A percentile compares a stretch with the other conserved stretches of the same genome.
Conservation (phyloP, 2,797 vertebrate genomes). For the Craterocephalus amniculus region DNA sequence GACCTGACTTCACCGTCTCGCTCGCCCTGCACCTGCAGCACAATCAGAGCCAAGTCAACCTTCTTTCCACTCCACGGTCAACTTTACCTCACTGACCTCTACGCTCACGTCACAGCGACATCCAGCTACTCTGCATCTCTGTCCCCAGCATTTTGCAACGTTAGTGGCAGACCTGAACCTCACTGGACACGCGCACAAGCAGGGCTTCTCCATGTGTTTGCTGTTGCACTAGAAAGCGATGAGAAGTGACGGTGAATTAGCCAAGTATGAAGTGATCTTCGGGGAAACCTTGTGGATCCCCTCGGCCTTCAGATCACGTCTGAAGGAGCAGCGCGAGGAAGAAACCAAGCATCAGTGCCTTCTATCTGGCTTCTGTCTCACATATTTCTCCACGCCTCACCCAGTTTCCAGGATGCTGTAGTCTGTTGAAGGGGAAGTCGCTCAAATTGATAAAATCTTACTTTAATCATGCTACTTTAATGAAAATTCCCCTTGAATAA, state of each 20-base stretch:
- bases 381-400: not conserved
- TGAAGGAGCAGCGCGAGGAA: conserved; percentile 40
- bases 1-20: conserved; percentile 83
- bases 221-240: conserved; percentile 42
- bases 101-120: conserved; percentile 19
- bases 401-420: conserved; percentile 10
- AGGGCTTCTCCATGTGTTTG: conserved; percentile 30
- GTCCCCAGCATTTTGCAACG: conserved; percentile 33
- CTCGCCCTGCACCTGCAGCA: conserved; percentile 31
- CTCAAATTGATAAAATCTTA: conserved; percentile 13
- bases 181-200: conserved; percentile 29
- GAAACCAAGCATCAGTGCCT: conserved; percentile 66
- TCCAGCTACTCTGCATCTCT: conserved; percentile 24
- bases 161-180: conserved; percentile 32
- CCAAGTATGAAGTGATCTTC: conserved; percentile 28
- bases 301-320: conserved; percentile 21
- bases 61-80: conserved; percentile 27
- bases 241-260: conserved; percentile 9
- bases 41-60: conserved; percentile 39
- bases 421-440: conserved; percentile 25
- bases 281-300: not conserved
- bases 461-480: not conserved
- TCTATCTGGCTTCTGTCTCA: conserved; percentile 39
- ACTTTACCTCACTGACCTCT: conserved; percentile 57
- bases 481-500: not conserved